Base-by-base conservation (phyloP, 2,888 invertebrate genomes). In the Ennomos quercinarius region DNA sequence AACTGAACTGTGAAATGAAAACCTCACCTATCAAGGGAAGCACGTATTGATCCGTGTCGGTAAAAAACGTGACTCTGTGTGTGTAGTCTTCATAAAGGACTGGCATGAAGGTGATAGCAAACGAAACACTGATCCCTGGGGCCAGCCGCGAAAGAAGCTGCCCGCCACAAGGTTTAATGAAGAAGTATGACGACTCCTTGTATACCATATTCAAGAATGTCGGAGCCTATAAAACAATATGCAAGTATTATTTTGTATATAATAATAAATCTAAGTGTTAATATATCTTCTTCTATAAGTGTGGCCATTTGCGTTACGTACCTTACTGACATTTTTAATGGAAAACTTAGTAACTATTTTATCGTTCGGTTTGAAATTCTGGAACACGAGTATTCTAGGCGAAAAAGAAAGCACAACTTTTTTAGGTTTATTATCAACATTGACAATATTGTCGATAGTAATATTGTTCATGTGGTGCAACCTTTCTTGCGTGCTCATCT, bases 111-210 rank as follows among this genome's bases (percentile, higher is more conserved):
- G 93, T 94, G 8, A 96, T 81, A 8, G 89, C 90, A 68, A 95
- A 94, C 2, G 91, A 84, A 38, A 94, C 91, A 13, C 94, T 93
- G 68, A 96, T 94, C 42, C 96, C 96, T 11, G 96, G 95, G 6
- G 96, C 96, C 17, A 96, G 81, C 73, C 95, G 94, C 0, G 87
- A 89, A 39, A 90, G 77, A 17, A 91, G 80, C 49, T 89, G 80
- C 9, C 80, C 83, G 34, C 82, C 81, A 47, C 87, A 85, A 9
- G 88, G 83, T 71, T 93, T 89, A 43, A 95, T 76, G 46, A 77
- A 83, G 71, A 95, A 94, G 68, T 84, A 89, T 1, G 93, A 90
- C 13, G 93, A 89, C 54, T 91, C 84, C 67, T 93, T 91, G 67
- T 75, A 91, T 4, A 81, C 76, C 77, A 93, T 85, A 63, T 86